These are phyloP conservation scores for Druon quercuslanigerum DNA, from an alignment of 1,140 invertebrate species.

Conservation along the genomic window DNA sequence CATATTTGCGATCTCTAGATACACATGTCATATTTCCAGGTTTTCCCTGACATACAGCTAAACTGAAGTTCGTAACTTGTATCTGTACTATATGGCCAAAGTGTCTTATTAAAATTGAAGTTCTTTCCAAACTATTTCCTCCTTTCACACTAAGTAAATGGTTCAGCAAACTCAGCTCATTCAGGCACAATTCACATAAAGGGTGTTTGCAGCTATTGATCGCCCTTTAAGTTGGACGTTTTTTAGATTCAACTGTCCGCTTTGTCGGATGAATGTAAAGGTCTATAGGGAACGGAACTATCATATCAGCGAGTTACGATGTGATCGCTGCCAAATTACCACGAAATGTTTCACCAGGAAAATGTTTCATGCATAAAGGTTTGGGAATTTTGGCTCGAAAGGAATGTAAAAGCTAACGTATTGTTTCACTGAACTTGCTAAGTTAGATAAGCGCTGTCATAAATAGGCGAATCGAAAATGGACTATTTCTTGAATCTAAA, in stretches of 20 bases:
- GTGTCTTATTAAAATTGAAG: no score
- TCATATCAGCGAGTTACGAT: constrained; percentile 37
- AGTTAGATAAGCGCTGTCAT: background rate
- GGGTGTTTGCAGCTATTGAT: constrained; percentile 24
- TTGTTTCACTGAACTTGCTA: background rate
- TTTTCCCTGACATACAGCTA: no score
- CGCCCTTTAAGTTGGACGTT: constrained; percentile 18
- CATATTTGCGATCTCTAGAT: no score
- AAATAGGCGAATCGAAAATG: no score
- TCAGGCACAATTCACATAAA: constrained; percentile 19
- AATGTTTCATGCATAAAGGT: constrained; percentile 35
- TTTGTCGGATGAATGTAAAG: constrained; percentile 28
- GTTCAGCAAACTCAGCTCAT: constrained; percentile 15
- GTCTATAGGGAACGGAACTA: constrained; percentile 43
- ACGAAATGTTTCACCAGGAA: constrained; percentile 8
- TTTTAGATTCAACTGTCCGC: constrained; percentile 27
- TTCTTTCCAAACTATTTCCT: constrained; percentile 2
- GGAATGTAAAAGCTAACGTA: constrained; percentile 1
- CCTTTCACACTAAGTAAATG: background rate
- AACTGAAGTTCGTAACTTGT: no score
- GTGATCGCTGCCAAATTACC: constrained; percentile 44
- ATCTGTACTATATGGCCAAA: no score
- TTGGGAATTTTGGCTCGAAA: constrained; percentile 29
- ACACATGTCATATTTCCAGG: no score
- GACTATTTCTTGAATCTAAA: no score